Conservation (phyloP, 1,140 invertebrate genomes). For the Dendroctonus valens region DNA sequence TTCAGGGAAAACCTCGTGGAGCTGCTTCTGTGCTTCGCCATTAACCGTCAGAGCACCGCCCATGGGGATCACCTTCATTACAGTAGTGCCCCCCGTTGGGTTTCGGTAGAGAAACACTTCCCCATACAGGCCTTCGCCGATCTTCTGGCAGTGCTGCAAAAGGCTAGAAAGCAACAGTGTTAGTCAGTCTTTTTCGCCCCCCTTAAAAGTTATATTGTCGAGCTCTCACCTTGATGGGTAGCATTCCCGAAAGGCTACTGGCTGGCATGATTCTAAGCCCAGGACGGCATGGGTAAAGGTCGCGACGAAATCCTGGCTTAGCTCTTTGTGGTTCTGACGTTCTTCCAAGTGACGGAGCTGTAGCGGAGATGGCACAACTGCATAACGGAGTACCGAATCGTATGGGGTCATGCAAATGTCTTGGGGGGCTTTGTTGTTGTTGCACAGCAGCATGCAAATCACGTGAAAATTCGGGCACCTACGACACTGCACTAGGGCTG, state of each 20-base stretch:
- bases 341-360: conserved; percentile 24
- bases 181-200: not conserved
- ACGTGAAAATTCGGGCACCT: not conserved
- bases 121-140: conserved; percentile 90
- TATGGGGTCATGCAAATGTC: conserved; percentile 33
- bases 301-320: not conserved
- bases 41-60: conserved; percentile 73
- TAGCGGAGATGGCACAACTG: conserved; percentile 13
- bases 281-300: conserved; percentile 51
- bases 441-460: conserved; percentile 30
- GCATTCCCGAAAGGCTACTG: conserved; percentile 59
- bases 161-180: conserved; percentile 48
- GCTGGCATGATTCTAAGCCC: conserved; percentile 61
- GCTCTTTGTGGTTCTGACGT: conserved; percentile 22
- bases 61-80: conserved; percentile 84
- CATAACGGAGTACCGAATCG: conserved; percentile 38
- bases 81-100: conserved; percentile 53
- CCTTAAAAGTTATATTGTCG: not conserved
- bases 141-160: conserved; percentile 71
- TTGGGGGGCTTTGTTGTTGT: not conserved
- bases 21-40: conserved; percentile 83
- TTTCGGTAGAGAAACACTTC: conserved; percentile 79
- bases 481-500: too few relatives aligned
- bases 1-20: conserved; percentile 83
- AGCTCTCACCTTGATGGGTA: conserved; percentile 59